These are phyloP conservation scores for Ceyx melanurus DNA, from an alignment of 2,113 vertebrate genomes.

Conservation along the genomic window DNA sequence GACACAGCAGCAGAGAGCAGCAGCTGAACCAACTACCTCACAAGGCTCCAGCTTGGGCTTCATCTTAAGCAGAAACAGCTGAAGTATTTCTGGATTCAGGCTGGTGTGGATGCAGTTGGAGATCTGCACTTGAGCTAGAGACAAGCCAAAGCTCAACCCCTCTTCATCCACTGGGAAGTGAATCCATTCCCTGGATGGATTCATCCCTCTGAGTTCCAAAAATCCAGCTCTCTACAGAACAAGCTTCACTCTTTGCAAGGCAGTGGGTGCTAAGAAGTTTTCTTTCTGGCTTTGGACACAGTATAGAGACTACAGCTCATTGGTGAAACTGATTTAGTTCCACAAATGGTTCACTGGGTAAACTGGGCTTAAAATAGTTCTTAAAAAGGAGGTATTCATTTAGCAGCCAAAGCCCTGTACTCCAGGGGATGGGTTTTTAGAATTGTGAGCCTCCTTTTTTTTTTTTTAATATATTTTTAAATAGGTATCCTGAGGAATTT, in stretches of 20 bases:
- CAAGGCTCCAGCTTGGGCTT: neutral
- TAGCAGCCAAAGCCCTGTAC: neutral
- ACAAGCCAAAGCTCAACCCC: neutral
- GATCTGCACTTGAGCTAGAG: neutral
- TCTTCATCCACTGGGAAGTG: rapidly evolving
- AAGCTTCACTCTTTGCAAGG: neutral
- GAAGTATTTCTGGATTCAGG: neutral
- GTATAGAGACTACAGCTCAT: neutral
- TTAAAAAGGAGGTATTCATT: neutral
- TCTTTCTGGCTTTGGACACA: neutral
- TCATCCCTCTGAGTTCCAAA: neutral
- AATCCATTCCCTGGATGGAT: neutral
- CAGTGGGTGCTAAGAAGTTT: neutral
- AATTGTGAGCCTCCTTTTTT: neutral
- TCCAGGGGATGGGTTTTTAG: neutral
- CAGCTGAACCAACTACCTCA: neutral
- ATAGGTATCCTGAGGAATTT: neutral
- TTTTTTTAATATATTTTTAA: neutral
- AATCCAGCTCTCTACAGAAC: neutral
- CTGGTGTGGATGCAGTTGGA: neutral
- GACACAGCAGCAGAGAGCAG: neutral
- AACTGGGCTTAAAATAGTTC: neutral
- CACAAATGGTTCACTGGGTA: neutral
- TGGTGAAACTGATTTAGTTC: neutral
- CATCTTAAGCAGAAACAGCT: neutral